These are phyloP conservation scores for Paelopatides confundens DNA, from an alignment of 53 echinoderm and acorn worm species.

Conservation along the genomic window DNA sequence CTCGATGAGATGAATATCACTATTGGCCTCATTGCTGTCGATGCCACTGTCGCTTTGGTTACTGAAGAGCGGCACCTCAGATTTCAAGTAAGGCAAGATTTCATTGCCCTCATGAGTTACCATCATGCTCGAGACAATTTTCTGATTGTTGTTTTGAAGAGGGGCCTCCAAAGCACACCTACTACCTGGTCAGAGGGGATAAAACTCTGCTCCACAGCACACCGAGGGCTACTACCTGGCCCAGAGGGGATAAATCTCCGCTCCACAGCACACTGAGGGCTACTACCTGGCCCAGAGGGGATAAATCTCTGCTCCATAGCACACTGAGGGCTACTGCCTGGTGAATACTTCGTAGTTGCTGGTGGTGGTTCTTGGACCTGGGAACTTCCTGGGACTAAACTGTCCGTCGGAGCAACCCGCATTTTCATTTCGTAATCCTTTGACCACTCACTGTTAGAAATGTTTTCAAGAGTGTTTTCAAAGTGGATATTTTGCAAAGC, in stretches of 20 bases:
- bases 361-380: background rate
- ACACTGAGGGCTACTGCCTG: constrained; percentile 6
- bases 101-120: background rate
- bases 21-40: constrained; percentile 14
- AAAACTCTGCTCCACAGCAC: no score
- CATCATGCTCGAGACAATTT: background rate
- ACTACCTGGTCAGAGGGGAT: no score
- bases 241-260: no score
- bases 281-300: background rate
- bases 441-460: constrained; percentile 22
- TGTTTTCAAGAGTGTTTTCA: constrained; percentile 26
- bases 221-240: no score
- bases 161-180: no score
- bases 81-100: background rate
- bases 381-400: no score
- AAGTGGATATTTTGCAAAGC: constrained; percentile 29
- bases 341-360: constrained; percentile 4
- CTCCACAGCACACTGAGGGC: background rate
- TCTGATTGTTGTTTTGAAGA: background rate
- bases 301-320: background rate
- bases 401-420: background rate
- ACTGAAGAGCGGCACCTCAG: background rate
- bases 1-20: constrained; percentile 11
- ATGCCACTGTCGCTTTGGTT: constrained; percentile 10
- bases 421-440: background rate